These are phyloP conservation scores for Lycophotia porphyrea DNA, from an alignment of 2,888 invertebrate species.

Conservation along the genomic window DNA sequence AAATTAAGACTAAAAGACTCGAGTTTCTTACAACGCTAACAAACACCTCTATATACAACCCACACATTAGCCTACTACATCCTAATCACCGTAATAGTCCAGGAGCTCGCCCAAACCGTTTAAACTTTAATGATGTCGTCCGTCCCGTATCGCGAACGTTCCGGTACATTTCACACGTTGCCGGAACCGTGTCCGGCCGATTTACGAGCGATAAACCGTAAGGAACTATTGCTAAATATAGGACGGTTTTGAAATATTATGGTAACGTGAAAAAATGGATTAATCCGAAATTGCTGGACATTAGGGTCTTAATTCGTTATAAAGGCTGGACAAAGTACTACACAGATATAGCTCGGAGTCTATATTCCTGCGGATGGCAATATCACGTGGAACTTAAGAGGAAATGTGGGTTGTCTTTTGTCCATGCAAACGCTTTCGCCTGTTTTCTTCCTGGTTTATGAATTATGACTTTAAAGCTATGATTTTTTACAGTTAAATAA, in stretches of 20 bases:
- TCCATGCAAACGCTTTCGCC: too few relatives aligned
- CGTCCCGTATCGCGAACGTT: constrained; percentile 62
- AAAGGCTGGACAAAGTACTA: neutral
- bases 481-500: too few relatives aligned
- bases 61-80: constrained; percentile 13
- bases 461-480: too few relatives aligned
- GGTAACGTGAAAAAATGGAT: neutral
- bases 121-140: constrained; percentile 58
- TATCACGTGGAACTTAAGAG: too few relatives aligned
- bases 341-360: neutral
- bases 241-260: neutral
- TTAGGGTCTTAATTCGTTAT: neutral
- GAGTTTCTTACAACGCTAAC: too few relatives aligned
- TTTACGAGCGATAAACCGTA: constrained; percentile 52
- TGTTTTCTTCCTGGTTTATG: too few relatives aligned
- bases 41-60: too few relatives aligned
- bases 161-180: constrained; percentile 65
- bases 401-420: too few relatives aligned
- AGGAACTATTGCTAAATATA: constrained; percentile 48
- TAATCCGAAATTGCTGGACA: neutral
- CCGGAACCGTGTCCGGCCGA: constrained; percentile 40
- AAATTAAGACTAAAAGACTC: too few relatives aligned
- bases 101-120: constrained; percentile 39
- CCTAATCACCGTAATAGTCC: constrained; percentile 4
- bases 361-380: neutral